Evolutionary conservation across 2,113 vertebrate species (phyloP).

Genomic region (Rhabdornis inornatus): DNA sequence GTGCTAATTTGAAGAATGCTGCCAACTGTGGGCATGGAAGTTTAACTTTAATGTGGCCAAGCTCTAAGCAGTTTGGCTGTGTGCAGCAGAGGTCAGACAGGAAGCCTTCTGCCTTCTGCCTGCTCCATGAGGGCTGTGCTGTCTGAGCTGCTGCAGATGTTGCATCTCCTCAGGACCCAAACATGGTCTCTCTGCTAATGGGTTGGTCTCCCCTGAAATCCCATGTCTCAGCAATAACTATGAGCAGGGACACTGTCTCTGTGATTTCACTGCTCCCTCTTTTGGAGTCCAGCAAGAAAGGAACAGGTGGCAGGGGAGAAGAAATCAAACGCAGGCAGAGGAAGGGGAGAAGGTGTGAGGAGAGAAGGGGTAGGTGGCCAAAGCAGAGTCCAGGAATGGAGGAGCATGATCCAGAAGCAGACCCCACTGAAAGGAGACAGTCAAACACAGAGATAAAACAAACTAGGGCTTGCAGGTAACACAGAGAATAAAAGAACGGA

Average conservation of each 20-base stretch:
- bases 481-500: not conserved
- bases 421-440: not conserved
- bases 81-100: not conserved
- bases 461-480: not conserved
- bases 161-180: not conserved
- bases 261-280: not conserved
- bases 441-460: not conserved
- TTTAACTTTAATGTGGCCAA: not conserved
- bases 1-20: not conserved
- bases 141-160: not conserved
- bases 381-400: not conserved
- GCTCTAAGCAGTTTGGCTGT: not conserved
- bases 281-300: not conserved
- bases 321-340: not conserved
- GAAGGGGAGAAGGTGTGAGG: not conserved
- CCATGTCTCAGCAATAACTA: not conserved
- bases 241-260: not conserved
- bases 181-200: rapidly evolving
- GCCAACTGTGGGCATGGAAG: not conserved
- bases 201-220: not conserved
- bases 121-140: not conserved
- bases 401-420: not conserved
- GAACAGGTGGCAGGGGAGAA: not conserved
- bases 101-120: not conserved
- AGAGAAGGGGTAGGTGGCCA: not conserved